A percentile compares a stretch with the other conserved stretches of the same genome.
These are phyloP conservation scores for Pseudomyrmex concolor DNA, from an alignment of 1,140 invertebrate species.

Conservation along the genomic window DNA sequence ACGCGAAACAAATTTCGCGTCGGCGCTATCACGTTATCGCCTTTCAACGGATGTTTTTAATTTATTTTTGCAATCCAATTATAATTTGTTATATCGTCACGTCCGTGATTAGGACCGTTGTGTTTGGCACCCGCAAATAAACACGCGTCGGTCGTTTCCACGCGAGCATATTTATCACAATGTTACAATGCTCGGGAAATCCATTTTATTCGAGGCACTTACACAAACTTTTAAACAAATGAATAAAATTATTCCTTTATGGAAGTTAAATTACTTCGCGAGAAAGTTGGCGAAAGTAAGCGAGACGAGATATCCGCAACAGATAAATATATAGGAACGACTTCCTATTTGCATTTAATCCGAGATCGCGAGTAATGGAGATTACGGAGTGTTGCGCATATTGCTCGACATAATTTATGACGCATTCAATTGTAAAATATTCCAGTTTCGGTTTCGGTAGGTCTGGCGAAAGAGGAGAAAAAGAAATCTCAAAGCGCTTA, in stretches of 20 bases:
- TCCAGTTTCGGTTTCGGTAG: neutral
- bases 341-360: conserved; percentile 68
- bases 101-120: too few relatives aligned
- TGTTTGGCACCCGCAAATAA: too few relatives aligned
- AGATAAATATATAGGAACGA: conserved; percentile 54
- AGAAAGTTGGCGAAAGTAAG: conserved; percentile 57
- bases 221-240: conserved; percentile 69
- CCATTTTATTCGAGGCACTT: conserved; percentile 60
- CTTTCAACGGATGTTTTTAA: neutral
- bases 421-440: conserved; percentile 15
- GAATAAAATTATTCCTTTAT: conserved; percentile 74
- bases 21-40: neutral
- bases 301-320: conserved; percentile 61
- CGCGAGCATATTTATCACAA: conserved; percentile 52
- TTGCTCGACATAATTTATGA: conserved; percentile 48
- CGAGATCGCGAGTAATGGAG: conserved; percentile 5
- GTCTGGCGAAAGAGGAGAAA: neutral
- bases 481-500: neutral
- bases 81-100: too few relatives aligned
- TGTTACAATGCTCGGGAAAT: conserved; percentile 47
- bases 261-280: conserved; percentile 73
- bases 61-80: too few relatives aligned
- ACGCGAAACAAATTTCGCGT: conserved; percentile 30
- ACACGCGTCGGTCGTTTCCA: too few relatives aligned
- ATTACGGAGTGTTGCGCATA: conserved; percentile 42